Evolutionary conservation across 2,888 invertebrate genomes (phyloP), one percentile per base, ranked within the genome.

Genomic region (Tetropium fuscum): DNA sequence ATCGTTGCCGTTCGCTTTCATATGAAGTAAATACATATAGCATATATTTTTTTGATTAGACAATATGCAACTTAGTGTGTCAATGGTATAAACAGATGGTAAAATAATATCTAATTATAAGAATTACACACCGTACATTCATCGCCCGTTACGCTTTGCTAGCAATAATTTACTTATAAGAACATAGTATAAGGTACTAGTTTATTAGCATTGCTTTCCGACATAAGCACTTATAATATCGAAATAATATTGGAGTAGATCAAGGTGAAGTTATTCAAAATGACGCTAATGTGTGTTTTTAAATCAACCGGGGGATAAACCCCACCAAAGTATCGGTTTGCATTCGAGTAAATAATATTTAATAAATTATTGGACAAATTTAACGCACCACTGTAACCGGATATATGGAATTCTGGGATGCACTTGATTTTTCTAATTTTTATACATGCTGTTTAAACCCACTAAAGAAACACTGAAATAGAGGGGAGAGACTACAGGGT

Each of bases 161-260:
- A 53, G 40, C 32, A 40, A 41, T 53, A 38, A 58, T 53, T 53
- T 41, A 51, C 53, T 34, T 53, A 47, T 38, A 58, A 58, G 41
- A 41, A 55, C 43, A 55, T 38, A 25, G 47, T 41, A 56, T 54
- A 58, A 53, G 41, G 43, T 60, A 49, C 56, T 36, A 58, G 58
- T 64, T 49, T 56, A 49, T 15, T 43, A 1, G 44, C 18, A 44
- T 44, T 8, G 40, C 38, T 25, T 57, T 44, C 38, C 48, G 53
- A 60, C 47, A 58, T 47, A 58, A 55, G 57, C 53, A 22, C 36
- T 49, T 53, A 49, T 60, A 57, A 63, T 54, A 55, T 18, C 38
- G 43, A 44, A 45, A 47, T 56, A 63, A 59, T 54, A 38, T 53
- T 53, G 53, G 48, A 43, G 45, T 58, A 40, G 58, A 64, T 59